A percentile compares a stretch with the other conserved stretches of the same genome.
phyloP scores from a whole-genome alignment of 1,140 invertebrate species.

The Penaeus vannamei region DNA sequence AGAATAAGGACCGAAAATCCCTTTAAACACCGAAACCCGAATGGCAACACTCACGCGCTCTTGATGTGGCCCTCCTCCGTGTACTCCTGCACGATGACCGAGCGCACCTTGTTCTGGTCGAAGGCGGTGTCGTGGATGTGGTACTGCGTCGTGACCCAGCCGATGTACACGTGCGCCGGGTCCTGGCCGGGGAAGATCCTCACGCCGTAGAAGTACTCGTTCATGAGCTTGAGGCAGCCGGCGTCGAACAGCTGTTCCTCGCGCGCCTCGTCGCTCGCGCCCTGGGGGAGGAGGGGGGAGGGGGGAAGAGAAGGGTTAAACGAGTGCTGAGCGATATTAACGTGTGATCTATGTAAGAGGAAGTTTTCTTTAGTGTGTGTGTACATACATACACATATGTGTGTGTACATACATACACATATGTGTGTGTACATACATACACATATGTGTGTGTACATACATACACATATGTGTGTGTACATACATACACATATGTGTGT shows the following conservation, averaged over 20 bases:
- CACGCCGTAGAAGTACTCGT: slow-evolving; percentile 97
- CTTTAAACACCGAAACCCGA: too few species aligned
- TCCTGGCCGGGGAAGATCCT: slow-evolving; percentile 97
- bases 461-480: too few species aligned
- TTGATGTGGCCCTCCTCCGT: slow-evolving; percentile 71
- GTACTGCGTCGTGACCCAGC: slow-evolving; percentile 99
- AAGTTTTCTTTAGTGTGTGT: not conserved
- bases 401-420: slow-evolving; percentile 12
- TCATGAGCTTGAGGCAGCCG: slow-evolving; percentile 92
- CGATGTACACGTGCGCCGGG: slow-evolving; percentile 95
- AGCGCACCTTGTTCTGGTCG: slow-evolving; percentile 88
- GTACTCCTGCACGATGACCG: slow-evolving; percentile 82
- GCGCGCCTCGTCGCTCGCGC: slow-evolving; percentile 76
- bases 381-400: not conserved
- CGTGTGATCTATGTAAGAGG: too few species aligned
- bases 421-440: too few species aligned
- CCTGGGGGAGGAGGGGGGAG: slow-evolving; percentile 32
- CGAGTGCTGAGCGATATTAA: not conserved
- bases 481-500: slow-evolving; percentile 13
- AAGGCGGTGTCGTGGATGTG: slow-evolving; percentile 91
- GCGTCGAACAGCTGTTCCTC: slow-evolving; percentile 82
- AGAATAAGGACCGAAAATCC: too few species aligned
- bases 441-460: too few species aligned
- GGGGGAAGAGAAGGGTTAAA: not conserved
- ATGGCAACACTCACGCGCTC: slow-evolving; percentile 71